A percentile compares a stretch with the other conserved stretches of the same genome.
phyloP scores from a whole-genome alignment of 64 coral and sea anemone species.

The Orbicella faveolata region DNA sequence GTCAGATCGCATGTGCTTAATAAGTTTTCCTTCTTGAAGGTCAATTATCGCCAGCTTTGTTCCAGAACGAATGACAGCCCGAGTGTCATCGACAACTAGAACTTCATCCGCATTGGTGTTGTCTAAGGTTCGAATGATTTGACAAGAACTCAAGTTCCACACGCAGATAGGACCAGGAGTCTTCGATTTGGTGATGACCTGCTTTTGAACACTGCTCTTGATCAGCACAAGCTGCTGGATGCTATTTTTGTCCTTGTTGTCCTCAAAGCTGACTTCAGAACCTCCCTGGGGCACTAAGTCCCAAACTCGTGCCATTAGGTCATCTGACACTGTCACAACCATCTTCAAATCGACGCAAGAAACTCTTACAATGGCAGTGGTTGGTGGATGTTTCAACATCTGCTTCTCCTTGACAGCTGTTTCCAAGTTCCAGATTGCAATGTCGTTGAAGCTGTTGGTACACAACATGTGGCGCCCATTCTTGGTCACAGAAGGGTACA shows the following conservation, averaged over 20 bases:
- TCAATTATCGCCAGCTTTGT: constrained; percentile 93
- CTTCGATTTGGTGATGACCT: constrained; percentile 89
- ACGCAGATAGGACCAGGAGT: constrained; percentile 87
- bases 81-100: constrained; percentile 91
- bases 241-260: constrained; percentile 81
- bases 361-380: constrained; percentile 72
- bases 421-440: constrained; percentile 95
- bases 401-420: constrained; percentile 89
- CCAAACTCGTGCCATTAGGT: constrained; percentile 86
- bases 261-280: constrained; percentile 79
- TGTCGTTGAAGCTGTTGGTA: constrained; percentile 88
- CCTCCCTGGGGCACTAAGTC: constrained; percentile 82
- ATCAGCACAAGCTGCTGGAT: constrained; percentile 81
- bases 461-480: constrained; percentile 90
- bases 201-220: constrained; percentile 84
- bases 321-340: constrained; percentile 89
- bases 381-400: constrained; percentile 90
- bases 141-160: constrained; percentile 92
- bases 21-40: constrained; percentile 94
- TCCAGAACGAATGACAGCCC: constrained; percentile 83
- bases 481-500: constrained; percentile 76
- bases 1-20: constrained; percentile 88
- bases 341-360: constrained; percentile 72
- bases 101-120: constrained; percentile 93
- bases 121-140: constrained; percentile 80